Evolutionary conservation across 2,797 vertebrate genomes (phyloP), one percentile per base, ranked within the genome.

Genomic region (Tapirus indicus): DNA sequence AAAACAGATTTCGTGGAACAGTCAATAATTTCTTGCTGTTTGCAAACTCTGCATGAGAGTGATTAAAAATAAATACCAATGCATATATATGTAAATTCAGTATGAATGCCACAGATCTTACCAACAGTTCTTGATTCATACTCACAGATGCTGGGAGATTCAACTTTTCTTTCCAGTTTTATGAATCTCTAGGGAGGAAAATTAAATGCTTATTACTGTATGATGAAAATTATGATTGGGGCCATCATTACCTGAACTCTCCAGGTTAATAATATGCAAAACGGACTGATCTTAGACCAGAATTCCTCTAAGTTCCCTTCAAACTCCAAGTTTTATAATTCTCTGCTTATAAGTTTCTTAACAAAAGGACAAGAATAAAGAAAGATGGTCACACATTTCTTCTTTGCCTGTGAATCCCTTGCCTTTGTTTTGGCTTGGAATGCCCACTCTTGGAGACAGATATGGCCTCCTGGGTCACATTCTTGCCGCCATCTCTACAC

Each of bases 1-100:
- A 91, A 93, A 89, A 77, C 52, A 56, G 69, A 91, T 71, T 95
- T 88, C 69, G 41, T 92, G 35, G 62, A 78, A 89, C 21, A n/a
- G 20, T 77, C 23, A 83, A 83, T 86, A 74, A 52, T 69, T 11
- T 91, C 58, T 83, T 87, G 23, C 27, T 85, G 88, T 95, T 88
- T 92, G n/a, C 38, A 74, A 92, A 78, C 27, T 64, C 21, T 54
- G 16, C 17, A 12, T 60, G 56, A 62, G 56, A 68, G 72, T 66
- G 41, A 71, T 62, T 41, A 79, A 91, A 89, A 89, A 93, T 83
- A 90, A 96, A 96, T 27, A 58, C 2, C 21, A 20, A 83, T 35
- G 6, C 29, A 16, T 16, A 52, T 52, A 52, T 52, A 52, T 35
- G 29, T 64, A 90, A 25, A 94, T 20, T 86, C 44, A 27, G 20